Conservation (phyloP, 2,113 vertebrate genomes). For the Paracanthobrama guichenoti region DNA sequence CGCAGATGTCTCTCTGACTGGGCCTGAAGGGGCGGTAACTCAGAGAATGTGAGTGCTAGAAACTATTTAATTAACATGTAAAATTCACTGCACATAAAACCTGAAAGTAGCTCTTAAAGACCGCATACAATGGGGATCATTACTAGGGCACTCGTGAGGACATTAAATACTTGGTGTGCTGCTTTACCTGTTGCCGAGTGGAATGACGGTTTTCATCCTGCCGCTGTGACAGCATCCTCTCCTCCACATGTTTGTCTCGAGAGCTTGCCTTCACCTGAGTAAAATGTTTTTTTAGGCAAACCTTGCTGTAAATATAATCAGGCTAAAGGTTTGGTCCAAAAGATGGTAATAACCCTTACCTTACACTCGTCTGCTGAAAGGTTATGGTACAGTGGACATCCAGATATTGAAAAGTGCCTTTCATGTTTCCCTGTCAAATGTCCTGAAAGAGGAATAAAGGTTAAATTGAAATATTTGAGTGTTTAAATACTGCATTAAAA, state of each 20-base stretch:
- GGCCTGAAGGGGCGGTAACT: conserved; percentile 71
- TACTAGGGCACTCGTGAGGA: neutral
- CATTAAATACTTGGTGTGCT: neutral
- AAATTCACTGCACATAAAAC: neutral
- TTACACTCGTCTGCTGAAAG: conserved; percentile 98
- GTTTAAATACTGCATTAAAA: neutral
- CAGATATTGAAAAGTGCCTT: conserved; percentile 97
- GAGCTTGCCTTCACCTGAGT: conserved; percentile 90
- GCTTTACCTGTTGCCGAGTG: conserved; percentile 89
- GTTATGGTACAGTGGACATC: conserved; percentile 96
- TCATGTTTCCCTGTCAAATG: conserved; percentile 97
- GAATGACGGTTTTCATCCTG: conserved; percentile 96
- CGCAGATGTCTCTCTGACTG: conserved; percentile 90
- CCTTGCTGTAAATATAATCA: neutral
- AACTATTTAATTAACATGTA: neutral
- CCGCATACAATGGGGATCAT: neutral
- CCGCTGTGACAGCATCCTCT: conserved; percentile 85
- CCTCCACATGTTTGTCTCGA: conserved; percentile 93
- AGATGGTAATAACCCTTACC: conserved; percentile 69
- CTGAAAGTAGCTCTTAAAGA: neutral
- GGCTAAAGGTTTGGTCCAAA: neutral
- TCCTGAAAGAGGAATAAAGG: conserved; percentile 71
- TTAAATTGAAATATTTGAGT: neutral
- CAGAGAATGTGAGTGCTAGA: conserved; percentile 26
- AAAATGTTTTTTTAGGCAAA: neutral